Evolutionary conservation across 1,140 invertebrate species (phyloP).

Genomic region (Micrasema longulum): DNA sequence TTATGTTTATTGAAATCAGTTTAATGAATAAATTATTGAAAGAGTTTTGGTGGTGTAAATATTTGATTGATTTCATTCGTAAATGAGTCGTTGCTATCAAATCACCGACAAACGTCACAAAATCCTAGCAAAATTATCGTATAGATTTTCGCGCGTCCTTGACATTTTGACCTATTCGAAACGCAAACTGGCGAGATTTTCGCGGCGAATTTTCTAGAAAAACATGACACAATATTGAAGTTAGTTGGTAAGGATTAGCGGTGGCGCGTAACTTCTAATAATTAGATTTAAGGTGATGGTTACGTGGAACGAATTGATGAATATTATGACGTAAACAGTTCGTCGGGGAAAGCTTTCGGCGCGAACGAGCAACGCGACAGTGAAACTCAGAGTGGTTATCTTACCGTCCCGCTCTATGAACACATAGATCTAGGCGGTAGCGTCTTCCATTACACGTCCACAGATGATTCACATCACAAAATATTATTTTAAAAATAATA

Average conservation of each 20-base stretch:
- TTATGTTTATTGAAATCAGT: too few species aligned
- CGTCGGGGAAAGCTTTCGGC: not conserved
- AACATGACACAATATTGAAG: not conserved
- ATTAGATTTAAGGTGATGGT: not conserved
- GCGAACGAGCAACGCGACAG: slow-evolving; percentile 19
- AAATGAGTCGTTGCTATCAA: not conserved
- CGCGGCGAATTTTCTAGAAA: not conserved
- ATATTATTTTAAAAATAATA: too few species aligned
- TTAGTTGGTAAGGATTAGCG: not conserved
- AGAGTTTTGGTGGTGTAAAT: too few species aligned
- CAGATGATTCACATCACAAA: too few species aligned
- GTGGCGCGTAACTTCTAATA: not conserved
- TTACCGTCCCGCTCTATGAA: slow-evolving; percentile 9
- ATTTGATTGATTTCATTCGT: too few species aligned
- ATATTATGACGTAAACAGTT: slow-evolving; percentile 37
- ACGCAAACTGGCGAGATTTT: slow-evolving; percentile 24
- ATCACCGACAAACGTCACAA: slow-evolving; percentile 11
- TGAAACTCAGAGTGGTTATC: slow-evolving; percentile 16
- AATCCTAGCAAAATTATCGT: slow-evolving; percentile 28
- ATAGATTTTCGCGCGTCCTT: slow-evolving; percentile 51
- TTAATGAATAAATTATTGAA: too few species aligned
- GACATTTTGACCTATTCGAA: slow-evolving; percentile 46
- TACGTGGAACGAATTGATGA: slow-evolving; percentile 18
- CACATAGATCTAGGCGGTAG: not conserved
- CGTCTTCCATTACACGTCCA: not conserved